A percentile compares a stretch with the other conserved stretches of the same genome.
Evolutionary conservation across 2,888 invertebrate genomes (phyloP).

Genomic region (Seladonia tumulorum): DNA sequence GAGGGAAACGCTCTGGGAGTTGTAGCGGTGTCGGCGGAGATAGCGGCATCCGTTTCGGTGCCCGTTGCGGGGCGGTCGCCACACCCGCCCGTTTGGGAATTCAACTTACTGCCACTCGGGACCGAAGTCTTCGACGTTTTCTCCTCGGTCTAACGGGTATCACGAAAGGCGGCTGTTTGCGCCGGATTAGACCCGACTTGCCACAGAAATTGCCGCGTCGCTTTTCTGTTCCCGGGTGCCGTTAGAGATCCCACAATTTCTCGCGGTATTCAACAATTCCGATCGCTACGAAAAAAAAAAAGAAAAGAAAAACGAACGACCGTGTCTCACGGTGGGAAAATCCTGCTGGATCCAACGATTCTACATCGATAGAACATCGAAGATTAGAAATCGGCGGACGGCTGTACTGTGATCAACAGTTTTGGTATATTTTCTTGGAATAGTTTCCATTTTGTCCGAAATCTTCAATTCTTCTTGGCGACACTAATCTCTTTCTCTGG

Average conservation of each 20-base stretch:
- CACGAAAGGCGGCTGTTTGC: constrained; percentile 70
- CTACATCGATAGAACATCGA: neutral
- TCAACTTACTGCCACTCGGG: constrained; percentile 80
- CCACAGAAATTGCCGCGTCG: constrained; percentile 62
- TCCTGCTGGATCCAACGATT: neutral
- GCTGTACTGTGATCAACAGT: neutral
- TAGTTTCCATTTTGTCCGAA: neutral
- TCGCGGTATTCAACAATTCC: constrained; percentile 38
- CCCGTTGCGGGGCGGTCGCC: constrained; percentile 83
- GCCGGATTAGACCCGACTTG: constrained; percentile 69
- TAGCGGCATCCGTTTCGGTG: constrained; percentile 79
- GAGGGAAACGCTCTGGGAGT: constrained; percentile 41
- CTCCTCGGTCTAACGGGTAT: constrained; percentile 72
- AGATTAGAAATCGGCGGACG: neutral
- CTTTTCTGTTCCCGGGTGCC: constrained; percentile 38
- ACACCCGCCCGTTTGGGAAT: constrained; percentile 85
- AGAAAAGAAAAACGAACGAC: neutral
- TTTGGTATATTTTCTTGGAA: neutral
- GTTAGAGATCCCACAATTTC: constrained; percentile 38
- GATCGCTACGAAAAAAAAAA: neutral
- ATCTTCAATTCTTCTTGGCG: neutral
- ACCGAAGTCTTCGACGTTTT: constrained; percentile 70
- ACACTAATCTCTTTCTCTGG: neutral
- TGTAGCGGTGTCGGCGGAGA: constrained; percentile 61
- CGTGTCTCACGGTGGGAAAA: neutral